Base-by-base conservation (phyloP, 53 echinoderm and acorn worm genomes). In the Stichopus horrens region DNA sequence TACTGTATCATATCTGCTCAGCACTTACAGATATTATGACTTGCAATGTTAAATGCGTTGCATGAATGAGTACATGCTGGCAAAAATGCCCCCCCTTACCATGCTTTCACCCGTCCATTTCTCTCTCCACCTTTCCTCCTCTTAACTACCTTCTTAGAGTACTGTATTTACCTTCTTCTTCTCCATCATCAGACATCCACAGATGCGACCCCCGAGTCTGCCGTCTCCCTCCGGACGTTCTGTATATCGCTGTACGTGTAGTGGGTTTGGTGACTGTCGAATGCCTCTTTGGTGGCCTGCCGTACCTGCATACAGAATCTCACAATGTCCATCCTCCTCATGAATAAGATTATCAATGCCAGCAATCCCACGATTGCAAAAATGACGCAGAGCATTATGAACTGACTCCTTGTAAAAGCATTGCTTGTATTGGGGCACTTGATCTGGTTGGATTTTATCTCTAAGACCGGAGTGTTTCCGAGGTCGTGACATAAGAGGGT, bases 161-260 rank as follows among this genome's bases (percentile, higher is more conserved):
- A n/a, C n/a, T n/a, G n/a, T 18, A 37, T 37, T 37, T 37, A 37
- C 37, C 71, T n/a, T 71, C 19, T 4, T 21, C 18, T 71, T 71
- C n/a, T 18, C 68, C 68, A 18, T 68, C 71, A 71, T 71, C 71
- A 71, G 14, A 75, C 75, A 9, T 75, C 75, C 63, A 96, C 94
- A 89, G 95, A 93, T 14, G 93, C 91, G 20, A 92, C 94, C 9
- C 93, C 78, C 58, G 91, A 89, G 59, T 96, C 96, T 0, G 97
- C 92, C 54, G 95, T 92, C n/a, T 92, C 94, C 76, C 95, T 88
- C 53, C 90, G 89, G 21, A 89, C 95, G 76, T 91, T 91, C 86
- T 88, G 88, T 82, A 94, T 97, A 73, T 92, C 95, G 66, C 92
- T 92, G 88, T 96, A 96, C 16, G 90, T 90, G 57, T 93, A 90